phyloP scores from a whole-genome alignment of 2,113 vertebrate species.

The Etheostoma cragini region DNA sequence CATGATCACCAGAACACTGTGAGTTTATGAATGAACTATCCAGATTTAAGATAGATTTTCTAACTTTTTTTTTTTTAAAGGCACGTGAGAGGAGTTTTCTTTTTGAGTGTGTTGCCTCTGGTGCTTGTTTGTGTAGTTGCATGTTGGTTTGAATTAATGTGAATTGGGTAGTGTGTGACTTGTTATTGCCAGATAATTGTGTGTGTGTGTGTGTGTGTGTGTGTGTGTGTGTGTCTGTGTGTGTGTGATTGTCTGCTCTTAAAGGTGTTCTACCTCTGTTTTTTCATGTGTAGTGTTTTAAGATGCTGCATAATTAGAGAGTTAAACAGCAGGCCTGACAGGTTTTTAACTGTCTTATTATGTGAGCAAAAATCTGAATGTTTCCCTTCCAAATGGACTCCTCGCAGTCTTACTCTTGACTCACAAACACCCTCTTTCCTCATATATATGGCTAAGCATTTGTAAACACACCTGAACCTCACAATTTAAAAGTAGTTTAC shows the following conservation, averaged over 20 bases:
- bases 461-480: background rate
- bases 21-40: slow-evolving; percentile 50
- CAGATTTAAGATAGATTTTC: background rate
- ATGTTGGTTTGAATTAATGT: slow-evolving; percentile 37
- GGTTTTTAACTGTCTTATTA: slow-evolving; percentile 1
- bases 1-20: slow-evolving; percentile 36
- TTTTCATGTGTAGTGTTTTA: background rate
- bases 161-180: background rate
- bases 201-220: background rate
- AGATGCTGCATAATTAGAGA: background rate
- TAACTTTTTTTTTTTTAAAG: background rate
- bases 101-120: background rate
- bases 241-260: background rate
- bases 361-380: slow-evolving; percentile 19
- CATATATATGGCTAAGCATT: background rate
- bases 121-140: slow-evolving; percentile 4
- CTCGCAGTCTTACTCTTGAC: background rate
- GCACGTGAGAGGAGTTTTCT: background rate
- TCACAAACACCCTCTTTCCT: background rate
- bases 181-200: background rate
- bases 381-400: slow-evolving; percentile 1
- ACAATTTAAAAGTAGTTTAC: background rate
- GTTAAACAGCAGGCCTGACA: background rate
- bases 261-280: background rate
- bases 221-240: background rate